phyloP scores from a whole-genome alignment of 2,888 invertebrate species.

The Heliothis peltigera region DNA sequence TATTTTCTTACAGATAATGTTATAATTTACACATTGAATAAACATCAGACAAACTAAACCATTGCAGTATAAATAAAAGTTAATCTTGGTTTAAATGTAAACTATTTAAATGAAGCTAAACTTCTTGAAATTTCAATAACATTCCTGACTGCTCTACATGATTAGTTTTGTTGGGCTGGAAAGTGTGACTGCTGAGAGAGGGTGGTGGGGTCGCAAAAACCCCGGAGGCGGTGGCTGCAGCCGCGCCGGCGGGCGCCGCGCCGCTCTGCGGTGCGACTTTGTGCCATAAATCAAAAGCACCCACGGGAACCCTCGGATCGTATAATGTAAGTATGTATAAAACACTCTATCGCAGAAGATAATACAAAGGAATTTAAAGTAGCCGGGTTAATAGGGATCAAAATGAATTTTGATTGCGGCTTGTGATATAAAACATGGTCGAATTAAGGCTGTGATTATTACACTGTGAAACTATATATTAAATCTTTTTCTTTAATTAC shows the following conservation, averaged over 20 bases:
- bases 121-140: conserved; percentile 53
- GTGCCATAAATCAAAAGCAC: conserved; percentile 87
- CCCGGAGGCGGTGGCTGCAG: conserved; percentile 76
- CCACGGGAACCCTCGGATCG: conserved; percentile 79
- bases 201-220: conserved; percentile 79
- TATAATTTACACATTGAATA: neutral
- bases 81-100: conserved; percentile 14
- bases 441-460: neutral
- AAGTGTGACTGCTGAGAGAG: conserved; percentile 73
- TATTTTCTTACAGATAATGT: no score
- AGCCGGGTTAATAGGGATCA: conserved; percentile 51
- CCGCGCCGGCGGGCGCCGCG: conserved; percentile 67
- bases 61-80: conserved; percentile 4
- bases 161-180: conserved; percentile 68
- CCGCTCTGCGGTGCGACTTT: conserved; percentile 78
- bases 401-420: conserved; percentile 56
- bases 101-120: conserved; percentile 30
- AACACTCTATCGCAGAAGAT: conserved; percentile 74
- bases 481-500: no score
- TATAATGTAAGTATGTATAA: conserved; percentile 76
- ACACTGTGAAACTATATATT: neutral
- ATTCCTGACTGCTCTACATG: conserved; percentile 60
- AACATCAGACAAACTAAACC: neutral
- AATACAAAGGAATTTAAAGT: conserved; percentile 66
- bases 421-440: neutral